Conservation (phyloP, 1,140 invertebrate genomes). For the Drosophila sulfurigaster region DNA sequence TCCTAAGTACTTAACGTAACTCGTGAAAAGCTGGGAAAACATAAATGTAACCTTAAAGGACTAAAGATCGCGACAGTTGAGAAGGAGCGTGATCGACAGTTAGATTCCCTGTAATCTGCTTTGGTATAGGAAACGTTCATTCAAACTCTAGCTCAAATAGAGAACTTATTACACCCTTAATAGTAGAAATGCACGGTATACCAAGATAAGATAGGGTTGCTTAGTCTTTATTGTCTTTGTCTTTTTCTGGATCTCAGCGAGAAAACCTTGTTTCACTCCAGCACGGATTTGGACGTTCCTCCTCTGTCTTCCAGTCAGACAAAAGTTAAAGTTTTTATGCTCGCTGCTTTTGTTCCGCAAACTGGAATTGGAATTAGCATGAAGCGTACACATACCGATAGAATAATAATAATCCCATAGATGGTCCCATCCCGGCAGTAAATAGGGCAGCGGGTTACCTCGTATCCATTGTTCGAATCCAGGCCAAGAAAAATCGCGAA, state of each 20-base stretch:
- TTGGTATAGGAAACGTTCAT: not conserved
- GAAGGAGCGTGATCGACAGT: not conserved
- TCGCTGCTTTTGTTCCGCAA: constrained; percentile 67
- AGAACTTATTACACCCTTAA: not conserved
- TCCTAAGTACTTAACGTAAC: not conserved
- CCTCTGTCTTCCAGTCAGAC: constrained; percentile 19
- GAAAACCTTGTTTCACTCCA: constrained; percentile 34
- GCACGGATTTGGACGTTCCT: constrained; percentile 29
- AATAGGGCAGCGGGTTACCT: constrained; percentile 67
- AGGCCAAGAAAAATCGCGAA: constrained; percentile 16
- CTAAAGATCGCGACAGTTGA: not conserved
- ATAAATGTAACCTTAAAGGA: constrained; percentile 47
- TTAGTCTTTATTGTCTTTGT: constrained; percentile 48
- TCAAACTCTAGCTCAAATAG: not conserved
- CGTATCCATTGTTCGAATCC: constrained; percentile 24
- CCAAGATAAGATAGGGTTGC: constrained; percentile 55
- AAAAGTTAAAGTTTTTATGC: constrained; percentile 75
- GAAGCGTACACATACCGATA: constrained; percentile 24
- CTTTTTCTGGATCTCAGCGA: constrained; percentile 38
- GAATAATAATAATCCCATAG: constrained; percentile 50
- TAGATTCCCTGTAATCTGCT: not conserved
- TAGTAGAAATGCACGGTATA: not conserved
- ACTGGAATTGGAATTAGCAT: constrained; percentile 72
- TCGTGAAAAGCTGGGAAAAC: constrained; percentile 75
- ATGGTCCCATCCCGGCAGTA: constrained; percentile 58